These are phyloP conservation scores for Eupleurogrammus muticus DNA, from an alignment of 2,797 vertebrate species.

Conservation along the genomic window DNA sequence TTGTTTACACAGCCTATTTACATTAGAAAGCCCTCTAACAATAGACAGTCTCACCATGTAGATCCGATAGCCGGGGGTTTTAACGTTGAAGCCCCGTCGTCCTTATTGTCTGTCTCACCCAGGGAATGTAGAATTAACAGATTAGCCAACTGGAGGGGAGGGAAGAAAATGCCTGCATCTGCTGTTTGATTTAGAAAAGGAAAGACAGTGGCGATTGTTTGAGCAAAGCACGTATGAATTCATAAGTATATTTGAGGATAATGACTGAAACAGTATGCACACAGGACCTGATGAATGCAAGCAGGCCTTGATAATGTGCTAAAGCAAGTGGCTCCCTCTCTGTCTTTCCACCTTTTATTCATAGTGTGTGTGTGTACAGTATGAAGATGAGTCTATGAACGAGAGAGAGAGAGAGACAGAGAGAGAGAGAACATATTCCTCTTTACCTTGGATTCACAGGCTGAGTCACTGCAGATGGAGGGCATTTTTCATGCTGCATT, in stretches of 20 bases:
- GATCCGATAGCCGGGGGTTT: conserved; percentile 60
- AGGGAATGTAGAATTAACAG: conserved; percentile 78
- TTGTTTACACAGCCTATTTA: conserved; percentile 75
- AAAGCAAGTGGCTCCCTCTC: conserved; percentile 38
- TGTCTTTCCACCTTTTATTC: neutral
- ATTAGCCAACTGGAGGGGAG: conserved; percentile 64
- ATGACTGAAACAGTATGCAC: conserved; percentile 47
- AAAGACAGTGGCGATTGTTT: conserved; percentile 68
- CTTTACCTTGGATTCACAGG: conserved; percentile 73
- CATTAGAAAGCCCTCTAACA: conserved; percentile 75
- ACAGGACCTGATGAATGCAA: conserved; percentile 62
- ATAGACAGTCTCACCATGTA: conserved; percentile 58
- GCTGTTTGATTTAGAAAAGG: conserved; percentile 68
- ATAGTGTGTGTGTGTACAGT: conserved; percentile 8
- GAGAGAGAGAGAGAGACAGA: conserved; percentile 33
- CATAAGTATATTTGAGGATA: conserved; percentile 66
- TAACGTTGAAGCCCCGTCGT: conserved; percentile 56
- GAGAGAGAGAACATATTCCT: conserved; percentile 63
- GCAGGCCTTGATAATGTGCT: conserved; percentile 51
- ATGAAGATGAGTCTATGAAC: conserved; percentile 33
- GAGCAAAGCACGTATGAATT: conserved; percentile 55
- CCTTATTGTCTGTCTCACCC: conserved; percentile 68
- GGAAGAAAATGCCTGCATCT: conserved; percentile 49
- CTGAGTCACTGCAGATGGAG: conserved; percentile 81
- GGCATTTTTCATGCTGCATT: conserved; percentile 81